Base-by-base conservation (phyloP, 2,797 vertebrate species). In the Gallinago stenura region DNA sequence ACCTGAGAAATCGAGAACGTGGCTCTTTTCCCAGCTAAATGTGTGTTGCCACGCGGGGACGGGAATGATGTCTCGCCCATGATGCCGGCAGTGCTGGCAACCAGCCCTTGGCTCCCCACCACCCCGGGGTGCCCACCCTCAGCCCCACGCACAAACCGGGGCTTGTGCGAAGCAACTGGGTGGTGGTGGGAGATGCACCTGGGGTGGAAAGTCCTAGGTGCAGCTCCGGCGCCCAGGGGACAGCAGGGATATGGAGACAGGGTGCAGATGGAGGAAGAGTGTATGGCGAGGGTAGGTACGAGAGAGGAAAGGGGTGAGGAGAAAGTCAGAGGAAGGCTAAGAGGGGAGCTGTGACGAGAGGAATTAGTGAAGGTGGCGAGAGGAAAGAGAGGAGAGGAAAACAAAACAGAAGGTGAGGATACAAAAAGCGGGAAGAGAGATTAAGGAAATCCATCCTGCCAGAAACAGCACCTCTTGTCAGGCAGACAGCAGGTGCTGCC, bases 361-460 rank as follows among this genome's bases (percentile, higher is more conserved):
- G 39, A 81, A 66, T 79, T 84, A 73, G 56, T 26, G 62, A 88
- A 77, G 68, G 56, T 33, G 39, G 57, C 0, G 2, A 86, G 31
- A 89, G 51, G 51, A 91, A 95, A 94, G 3, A 82, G 31, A 87
- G 54, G 3, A 82, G 31, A 87, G 54, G 56, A 91, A 95, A 94
- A 70, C 91, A 90, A 95, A 96, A 88, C 91, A 95, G 85, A 93
- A 96, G 82, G 92, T 81, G 72, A 94, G 15, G 57, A 48, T 77
- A 81, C 26, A 82, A 91, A 86, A 91, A 86, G 62, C 26, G 15
- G 89, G 69, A 87, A 90, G 77, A 92, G 83, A 95, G 61, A 96
- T 95, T 95, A 96, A 95, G 94, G 90, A 97, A 95, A 97, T 95
- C 80, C 87, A 95, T 94, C 85, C 95, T 95, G 83, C 87, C 70